These are phyloP conservation scores for Pantelozetes paolii DNA, from an alignment of 2,888 invertebrate genomes.

Conservation along the genomic window DNA sequence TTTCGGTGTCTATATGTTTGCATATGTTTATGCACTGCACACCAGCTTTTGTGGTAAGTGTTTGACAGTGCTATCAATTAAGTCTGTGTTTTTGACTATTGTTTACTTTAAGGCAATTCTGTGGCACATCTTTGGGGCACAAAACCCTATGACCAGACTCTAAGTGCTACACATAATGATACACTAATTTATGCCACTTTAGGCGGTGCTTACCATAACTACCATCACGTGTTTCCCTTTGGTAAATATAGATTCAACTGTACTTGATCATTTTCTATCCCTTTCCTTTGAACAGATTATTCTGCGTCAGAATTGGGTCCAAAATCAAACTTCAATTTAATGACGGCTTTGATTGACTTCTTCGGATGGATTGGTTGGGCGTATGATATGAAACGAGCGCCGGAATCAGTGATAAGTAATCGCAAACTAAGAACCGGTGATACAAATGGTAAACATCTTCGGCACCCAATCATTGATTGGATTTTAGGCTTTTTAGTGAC, in stretches of 20 bases:
- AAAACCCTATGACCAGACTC: background rate
- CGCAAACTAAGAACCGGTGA: too few species aligned
- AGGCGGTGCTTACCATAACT: conserved; percentile 19
- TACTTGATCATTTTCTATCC: too few species aligned
- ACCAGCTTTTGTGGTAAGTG: conserved; percentile 8
- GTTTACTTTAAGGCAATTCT: conserved; percentile 26
- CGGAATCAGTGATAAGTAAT: too few species aligned
- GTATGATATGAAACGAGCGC: background rate
- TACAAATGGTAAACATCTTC: background rate
- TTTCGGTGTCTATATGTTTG: background rate
- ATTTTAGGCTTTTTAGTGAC: too few species aligned
- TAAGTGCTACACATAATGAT: background rate
- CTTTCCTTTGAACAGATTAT: too few species aligned
- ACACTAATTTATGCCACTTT: background rate
- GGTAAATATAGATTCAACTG: too few species aligned
- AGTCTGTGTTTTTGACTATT: background rate
- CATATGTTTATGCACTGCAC: conserved; percentile 7
- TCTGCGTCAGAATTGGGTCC: conserved; percentile 3
- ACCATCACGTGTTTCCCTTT: conserved; percentile 18
- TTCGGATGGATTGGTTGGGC: background rate
- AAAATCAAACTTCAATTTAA: background rate
- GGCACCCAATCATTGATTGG: too few species aligned
- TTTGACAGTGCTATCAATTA: background rate
- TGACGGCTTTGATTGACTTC: conserved; percentile 26
- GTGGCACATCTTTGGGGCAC: conserved; percentile 6